Conservation (phyloP, 2,797 vertebrate genomes). For the Buphagus erythrorhynchus region DNA sequence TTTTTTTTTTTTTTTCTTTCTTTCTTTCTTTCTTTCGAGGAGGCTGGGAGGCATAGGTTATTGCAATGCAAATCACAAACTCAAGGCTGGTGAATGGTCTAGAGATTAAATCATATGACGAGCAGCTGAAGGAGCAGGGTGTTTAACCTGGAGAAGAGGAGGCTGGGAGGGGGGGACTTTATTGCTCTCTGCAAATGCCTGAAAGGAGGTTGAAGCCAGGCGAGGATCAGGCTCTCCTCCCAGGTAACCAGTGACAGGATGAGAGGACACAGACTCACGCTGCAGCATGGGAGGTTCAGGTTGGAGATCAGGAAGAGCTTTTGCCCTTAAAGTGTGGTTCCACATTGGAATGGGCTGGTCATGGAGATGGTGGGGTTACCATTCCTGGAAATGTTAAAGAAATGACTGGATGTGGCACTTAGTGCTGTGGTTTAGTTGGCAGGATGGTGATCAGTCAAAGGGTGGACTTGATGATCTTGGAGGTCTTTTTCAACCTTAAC, state of each 20-base stretch:
- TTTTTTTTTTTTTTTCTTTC: too few relatives aligned
- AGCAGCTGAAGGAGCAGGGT: background rate
- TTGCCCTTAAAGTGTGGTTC: background rate
- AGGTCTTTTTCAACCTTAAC: background rate
- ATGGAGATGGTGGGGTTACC: background rate
- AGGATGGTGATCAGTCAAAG: background rate
- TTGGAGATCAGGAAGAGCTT: background rate
- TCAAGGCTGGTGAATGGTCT: background rate
- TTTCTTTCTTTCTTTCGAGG: too few relatives aligned
- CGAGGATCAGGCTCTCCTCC: background rate
- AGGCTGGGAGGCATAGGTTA: too few relatives aligned
- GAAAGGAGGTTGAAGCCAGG: background rate
- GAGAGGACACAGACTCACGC: background rate
- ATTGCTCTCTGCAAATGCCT: background rate
- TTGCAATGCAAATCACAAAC: background rate
- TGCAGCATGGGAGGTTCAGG: background rate
- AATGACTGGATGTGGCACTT: background rate
- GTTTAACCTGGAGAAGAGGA: background rate
- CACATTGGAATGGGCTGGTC: background rate
- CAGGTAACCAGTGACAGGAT: background rate
- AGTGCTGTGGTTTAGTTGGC: background rate
- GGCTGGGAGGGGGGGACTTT: fast-evolving
- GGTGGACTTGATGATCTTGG: background rate
- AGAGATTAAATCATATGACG: background rate
- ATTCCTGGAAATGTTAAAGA: background rate